A percentile compares a stretch with the other conserved stretches of the same genome.
These are phyloP conservation scores for Dastarcus helophoroides DNA, from an alignment of 2,888 invertebrate species.

Conservation along the genomic window DNA sequence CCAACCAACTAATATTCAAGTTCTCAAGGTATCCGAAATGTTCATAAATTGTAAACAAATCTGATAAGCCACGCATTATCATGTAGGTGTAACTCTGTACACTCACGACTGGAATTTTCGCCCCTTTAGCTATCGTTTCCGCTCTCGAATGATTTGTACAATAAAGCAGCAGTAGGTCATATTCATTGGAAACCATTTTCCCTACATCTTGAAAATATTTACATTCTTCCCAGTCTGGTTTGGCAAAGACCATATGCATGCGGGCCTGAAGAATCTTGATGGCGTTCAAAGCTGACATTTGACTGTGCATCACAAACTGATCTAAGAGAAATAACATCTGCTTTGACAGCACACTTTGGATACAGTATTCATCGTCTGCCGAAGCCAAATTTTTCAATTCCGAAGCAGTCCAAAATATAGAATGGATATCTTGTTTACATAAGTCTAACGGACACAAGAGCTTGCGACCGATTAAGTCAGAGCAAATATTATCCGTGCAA, in stretches of 20 bases:
- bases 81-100: conserved; percentile 5
- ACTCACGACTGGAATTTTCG: conserved; percentile 7
- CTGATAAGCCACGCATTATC: conserved; percentile 6
- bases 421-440: conserved; percentile 5
- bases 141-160: conserved; percentile 6
- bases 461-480: conserved; percentile 8
- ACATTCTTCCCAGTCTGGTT: conserved; percentile 9
- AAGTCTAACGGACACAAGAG: conserved; percentile 8
- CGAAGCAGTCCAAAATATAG: conserved; percentile 9
- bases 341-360: conserved; percentile 4
- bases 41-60: conserved; percentile 9
- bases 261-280: conserved; percentile 2
- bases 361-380: conserved; percentile 6
- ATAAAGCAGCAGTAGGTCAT: conserved; percentile 6
- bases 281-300: conserved; percentile 5
- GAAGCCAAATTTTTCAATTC: conserved; percentile 8
- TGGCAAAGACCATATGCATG: conserved; percentile 4
- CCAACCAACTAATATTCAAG: conserved; percentile 8
- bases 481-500: too few species aligned
- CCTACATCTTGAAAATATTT: conserved; percentile 9
- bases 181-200: conserved; percentile 7
- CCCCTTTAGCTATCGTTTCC: conserved; percentile 3
- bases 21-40: conserved; percentile 9
- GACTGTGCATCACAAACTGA: conserved; percentile 7
- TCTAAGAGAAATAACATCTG: conserved; percentile 4